These are phyloP conservation scores for Rhadinocentrus ornatus DNA, from an alignment of 2,797 vertebrate genomes.

Conservation along the genomic window DNA sequence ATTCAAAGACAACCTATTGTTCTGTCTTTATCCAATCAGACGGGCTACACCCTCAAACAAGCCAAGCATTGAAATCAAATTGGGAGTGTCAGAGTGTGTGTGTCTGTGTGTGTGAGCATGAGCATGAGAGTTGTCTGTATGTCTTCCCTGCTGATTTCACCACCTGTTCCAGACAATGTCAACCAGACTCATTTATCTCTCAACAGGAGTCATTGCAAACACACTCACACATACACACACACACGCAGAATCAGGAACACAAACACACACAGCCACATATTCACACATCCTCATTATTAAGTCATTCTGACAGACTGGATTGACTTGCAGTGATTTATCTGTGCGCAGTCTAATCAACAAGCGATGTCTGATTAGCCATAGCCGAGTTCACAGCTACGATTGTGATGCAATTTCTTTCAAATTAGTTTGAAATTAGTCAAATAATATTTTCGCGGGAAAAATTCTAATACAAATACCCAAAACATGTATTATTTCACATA, in stretches of 20 bases:
- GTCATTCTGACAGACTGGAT: constrained; percentile 49
- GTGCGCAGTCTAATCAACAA: constrained; percentile 28
- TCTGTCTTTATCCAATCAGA: constrained; percentile 55
- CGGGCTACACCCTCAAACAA: constrained; percentile 56
- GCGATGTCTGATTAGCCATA: not conserved
- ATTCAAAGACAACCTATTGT: constrained; percentile 58
- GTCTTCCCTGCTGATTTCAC: constrained; percentile 81
- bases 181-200: constrained; percentile 85
- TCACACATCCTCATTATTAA: constrained; percentile 48
- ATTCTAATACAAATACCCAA: too few relatives aligned
- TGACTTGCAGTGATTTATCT: constrained; percentile 49
- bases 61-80: constrained; percentile 61
- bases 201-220: constrained; percentile 71
- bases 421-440: not conserved
- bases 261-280: constrained; percentile 19
- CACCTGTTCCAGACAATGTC: constrained; percentile 85
- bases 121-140: constrained; percentile 46
- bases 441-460: too few relatives aligned
- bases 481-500: too few relatives aligned
- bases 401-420: constrained; percentile 1
- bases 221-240: constrained; percentile 30
- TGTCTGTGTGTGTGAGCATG: constrained; percentile 12
- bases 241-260: not conserved
- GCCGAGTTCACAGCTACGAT: not conserved
- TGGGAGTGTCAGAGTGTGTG: constrained; percentile 35